A percentile compares a stretch with the other conserved stretches of the same genome.
phyloP scores from a whole-genome alignment of 1,140 invertebrate species.

The Mamestra configurata region DNA sequence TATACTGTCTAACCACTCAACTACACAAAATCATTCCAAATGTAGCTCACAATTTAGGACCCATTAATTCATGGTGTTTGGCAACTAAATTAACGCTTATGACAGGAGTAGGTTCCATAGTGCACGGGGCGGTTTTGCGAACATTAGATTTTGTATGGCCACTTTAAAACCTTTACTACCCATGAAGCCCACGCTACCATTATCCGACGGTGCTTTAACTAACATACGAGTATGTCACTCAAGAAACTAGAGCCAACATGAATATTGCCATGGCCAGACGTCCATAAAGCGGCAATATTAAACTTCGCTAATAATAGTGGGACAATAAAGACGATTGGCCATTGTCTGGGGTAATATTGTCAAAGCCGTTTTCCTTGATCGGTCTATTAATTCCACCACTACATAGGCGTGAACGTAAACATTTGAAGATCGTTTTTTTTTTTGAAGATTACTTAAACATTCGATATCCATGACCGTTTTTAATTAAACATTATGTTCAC shows the following conservation, averaged over 20 bases:
- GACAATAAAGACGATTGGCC: neutral
- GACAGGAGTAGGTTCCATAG: too few relatives aligned
- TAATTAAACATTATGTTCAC: too few relatives aligned
- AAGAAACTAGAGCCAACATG: neutral
- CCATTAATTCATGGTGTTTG: too few relatives aligned
- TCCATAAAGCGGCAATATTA: neutral
- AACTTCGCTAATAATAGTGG: neutral
- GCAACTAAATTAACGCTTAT: too few relatives aligned
- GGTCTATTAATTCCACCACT: neutral
- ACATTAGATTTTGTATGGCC: too few relatives aligned
- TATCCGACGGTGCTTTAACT: neutral
- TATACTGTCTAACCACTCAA: too few relatives aligned
- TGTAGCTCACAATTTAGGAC: too few relatives aligned
- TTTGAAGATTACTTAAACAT: too few relatives aligned
- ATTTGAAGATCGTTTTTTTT: too few relatives aligned
- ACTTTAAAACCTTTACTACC: neutral
- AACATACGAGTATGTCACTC: neutral
- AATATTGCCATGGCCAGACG: neutral
- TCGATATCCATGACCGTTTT: too few relatives aligned
- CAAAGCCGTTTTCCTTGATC: slow-evolving; percentile 1
- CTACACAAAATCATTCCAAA: too few relatives aligned
- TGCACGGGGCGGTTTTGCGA: too few relatives aligned
- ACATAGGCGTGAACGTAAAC: neutral
- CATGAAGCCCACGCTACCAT: neutral
- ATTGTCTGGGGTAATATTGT: slow-evolving; percentile 11